Evolutionary conservation across 1,140 invertebrate species (phyloP), one percentile per base, ranked within the genome.

Genomic region (Rhysida immarginata): DNA sequence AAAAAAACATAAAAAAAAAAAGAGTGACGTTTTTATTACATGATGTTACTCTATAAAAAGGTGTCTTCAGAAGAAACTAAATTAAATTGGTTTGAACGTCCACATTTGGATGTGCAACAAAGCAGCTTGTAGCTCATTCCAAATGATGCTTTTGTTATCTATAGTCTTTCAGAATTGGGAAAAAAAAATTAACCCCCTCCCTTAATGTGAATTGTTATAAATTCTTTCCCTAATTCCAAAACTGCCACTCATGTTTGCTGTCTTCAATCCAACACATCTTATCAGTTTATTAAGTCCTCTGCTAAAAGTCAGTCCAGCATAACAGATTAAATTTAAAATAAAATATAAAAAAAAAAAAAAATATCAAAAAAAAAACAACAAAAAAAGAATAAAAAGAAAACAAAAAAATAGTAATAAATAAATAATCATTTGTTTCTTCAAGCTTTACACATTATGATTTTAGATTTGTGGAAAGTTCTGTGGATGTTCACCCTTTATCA

Each of bases 41-140:
- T n/a, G n/a, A n/a, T n/a, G n/a, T 46, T 20, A 23, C 44, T 46
- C 44, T 46, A 46, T 46, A 46, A 46, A 46, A 41, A 46, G 5
- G 18, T 46, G 18, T 46, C 21, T 16, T 46, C 20, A 46, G 44
- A 46, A 46, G 44, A 46, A 46, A 46, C 20, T 46, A n/a, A n/a
- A n/a, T 20, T 46, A 46, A 46, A 46, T 46, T 46, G 44, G 18
- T 11, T 5, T 16, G 16, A 46, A 46, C 21, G 44, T 46, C 44
- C 44, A 46, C 44, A 46, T 46, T 16, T 46, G 44, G 44, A 46
- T 46, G 44, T 5, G 44, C 44, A 46, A 23, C 44, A 46, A 23
- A 46, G 18, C 44, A 46, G 44, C 44, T 46, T 46, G 44, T 46
- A 11, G 5, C 44, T 46, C 44, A 46, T 46, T 20, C 44, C 44